Conservation (phyloP, 92 coral and sea anemone species). For the Epizoanthus fatuus region DNA sequence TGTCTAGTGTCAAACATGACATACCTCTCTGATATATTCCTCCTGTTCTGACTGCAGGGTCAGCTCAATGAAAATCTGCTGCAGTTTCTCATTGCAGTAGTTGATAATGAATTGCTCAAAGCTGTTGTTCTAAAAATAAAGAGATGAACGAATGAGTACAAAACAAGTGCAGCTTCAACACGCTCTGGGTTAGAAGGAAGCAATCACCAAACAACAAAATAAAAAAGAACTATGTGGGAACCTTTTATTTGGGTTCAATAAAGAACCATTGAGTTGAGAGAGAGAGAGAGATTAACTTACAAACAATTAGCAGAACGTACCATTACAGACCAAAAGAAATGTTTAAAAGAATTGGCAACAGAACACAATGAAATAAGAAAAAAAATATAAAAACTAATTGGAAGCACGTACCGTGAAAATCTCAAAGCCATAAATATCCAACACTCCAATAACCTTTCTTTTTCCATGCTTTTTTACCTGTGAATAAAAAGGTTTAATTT, state of each 20-base stretch:
- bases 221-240: too few species aligned
- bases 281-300: neutral
- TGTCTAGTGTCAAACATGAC: neutral
- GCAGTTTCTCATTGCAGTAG: conserved; percentile 98
- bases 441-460: conserved; percentile 96
- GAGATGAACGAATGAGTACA: neutral
- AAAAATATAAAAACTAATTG: too few species aligned
- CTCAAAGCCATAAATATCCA: conserved; percentile 99
- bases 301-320: neutral
- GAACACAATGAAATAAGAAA: neutral
- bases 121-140: conserved; percentile 83
- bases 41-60: conserved; percentile 98
- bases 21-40: conserved; percentile 97
- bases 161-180: too few species aligned
- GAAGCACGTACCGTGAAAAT: conserved; percentile 81
- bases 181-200: too few species aligned
- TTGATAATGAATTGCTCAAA: conserved; percentile 99
- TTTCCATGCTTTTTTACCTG: conserved; percentile 90
- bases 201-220: too few species aligned
- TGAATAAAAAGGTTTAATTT: neutral
- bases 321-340: too few species aligned
- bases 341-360: neutral
- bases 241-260: too few species aligned
- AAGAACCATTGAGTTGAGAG: too few species aligned
- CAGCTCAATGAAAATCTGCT: conserved; percentile 96